A percentile compares a stretch with the other conserved stretches of the same genome.
These are phyloP conservation scores for Burhinus oedicnemus DNA, from an alignment of 2,113 vertebrate genomes.

Conservation along the genomic window DNA sequence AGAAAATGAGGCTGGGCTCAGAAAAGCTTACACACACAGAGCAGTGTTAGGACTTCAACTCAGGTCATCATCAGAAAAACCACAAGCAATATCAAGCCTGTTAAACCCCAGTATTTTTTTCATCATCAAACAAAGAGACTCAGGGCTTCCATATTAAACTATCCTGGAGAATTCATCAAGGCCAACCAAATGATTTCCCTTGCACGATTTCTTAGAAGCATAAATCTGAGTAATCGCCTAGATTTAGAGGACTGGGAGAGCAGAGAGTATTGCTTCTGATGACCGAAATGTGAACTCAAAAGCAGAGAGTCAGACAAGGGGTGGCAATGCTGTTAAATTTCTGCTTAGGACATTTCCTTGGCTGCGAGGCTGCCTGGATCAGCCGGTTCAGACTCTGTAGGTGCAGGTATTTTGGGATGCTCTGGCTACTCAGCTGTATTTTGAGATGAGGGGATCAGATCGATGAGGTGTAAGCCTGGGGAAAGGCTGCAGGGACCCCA, in stretches of 20 bases:
- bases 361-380: background rate
- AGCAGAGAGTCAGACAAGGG: background rate
- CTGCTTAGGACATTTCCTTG: background rate
- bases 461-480: fast-evolving
- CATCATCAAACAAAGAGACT: background rate
- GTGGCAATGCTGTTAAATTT: background rate
- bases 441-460: background rate
- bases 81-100: background rate
- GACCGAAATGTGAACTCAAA: fast-evolving
- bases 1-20: background rate
- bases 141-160: background rate
- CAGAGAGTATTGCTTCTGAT: background rate
- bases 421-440: background rate
- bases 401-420: background rate
- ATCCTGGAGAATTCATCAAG: background rate
- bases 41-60: background rate
- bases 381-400: background rate
- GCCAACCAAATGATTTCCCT: background rate
- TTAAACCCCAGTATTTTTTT: background rate
- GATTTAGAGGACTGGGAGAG: background rate
- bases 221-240: background rate
- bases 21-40: background rate
- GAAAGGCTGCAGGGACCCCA: background rate
- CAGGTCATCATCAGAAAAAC: background rate
- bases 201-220: background rate